phyloP scores from a whole-genome alignment of 2,888 invertebrate genomes.

The Eristalinus sepulchralis region DNA sequence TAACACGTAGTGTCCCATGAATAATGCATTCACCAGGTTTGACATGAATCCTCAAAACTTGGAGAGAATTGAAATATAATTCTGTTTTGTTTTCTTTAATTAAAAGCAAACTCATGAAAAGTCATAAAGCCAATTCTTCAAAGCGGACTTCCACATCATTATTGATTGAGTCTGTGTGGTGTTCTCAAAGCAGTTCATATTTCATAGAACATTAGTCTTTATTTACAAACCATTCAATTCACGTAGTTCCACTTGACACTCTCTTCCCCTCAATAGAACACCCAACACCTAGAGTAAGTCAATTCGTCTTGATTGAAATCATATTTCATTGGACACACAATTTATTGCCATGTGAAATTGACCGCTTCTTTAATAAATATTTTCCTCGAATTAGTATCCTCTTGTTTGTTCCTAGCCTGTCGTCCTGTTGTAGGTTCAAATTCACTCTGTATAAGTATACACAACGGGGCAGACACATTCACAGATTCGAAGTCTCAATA shows the following conservation, averaged over 20 bases:
- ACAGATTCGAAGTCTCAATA: conserved; percentile 43
- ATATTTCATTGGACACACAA: conserved; percentile 49
- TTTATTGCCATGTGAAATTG: conserved; percentile 56
- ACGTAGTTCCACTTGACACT: neutral
- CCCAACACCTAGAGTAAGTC: neutral
- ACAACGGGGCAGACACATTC: neutral
- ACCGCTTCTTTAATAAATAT: conserved; percentile 43
- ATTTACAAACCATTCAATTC: conserved; percentile 16
- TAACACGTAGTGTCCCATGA: too few species aligned
- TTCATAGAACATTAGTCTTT: neutral
- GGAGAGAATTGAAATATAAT: too few species aligned
- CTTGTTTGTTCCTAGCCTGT: conserved; percentile 18
- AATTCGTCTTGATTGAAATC: conserved; percentile 41
- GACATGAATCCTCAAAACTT: too few species aligned
- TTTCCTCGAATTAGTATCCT: conserved; percentile 25
- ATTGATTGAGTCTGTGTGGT: neutral
- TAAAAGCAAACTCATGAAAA: too few species aligned
- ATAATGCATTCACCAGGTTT: too few species aligned
- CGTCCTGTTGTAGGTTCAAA: neutral
- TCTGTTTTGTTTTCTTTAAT: too few species aligned
- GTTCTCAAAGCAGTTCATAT: neutral
- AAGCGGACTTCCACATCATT: too few species aligned
- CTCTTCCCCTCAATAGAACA: neutral
- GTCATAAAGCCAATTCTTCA: too few species aligned
- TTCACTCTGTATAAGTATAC: neutral